These are phyloP conservation scores for Drosophila prosaltans DNA, from an alignment of 1,140 invertebrate species.

Conservation along the genomic window DNA sequence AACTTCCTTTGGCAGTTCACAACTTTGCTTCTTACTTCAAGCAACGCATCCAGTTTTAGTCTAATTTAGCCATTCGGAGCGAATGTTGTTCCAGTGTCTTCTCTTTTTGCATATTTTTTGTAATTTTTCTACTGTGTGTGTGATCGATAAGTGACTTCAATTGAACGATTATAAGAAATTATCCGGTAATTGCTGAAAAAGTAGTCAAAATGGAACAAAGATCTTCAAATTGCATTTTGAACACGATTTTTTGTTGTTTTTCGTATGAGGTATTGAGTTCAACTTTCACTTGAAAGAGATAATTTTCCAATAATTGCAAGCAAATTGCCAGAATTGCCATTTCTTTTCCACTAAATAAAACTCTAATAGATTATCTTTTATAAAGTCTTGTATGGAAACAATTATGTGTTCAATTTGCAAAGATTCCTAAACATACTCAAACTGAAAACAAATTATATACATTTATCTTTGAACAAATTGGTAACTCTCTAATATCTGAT, in stretches of 20 bases:
- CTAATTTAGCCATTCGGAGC: conserved; percentile 7
- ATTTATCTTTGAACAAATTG: no score
- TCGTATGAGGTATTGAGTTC: background rate
- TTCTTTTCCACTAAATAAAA: no score
- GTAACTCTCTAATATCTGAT: no score
- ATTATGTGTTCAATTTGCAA: no score
- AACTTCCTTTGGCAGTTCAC: conserved; percentile 52
- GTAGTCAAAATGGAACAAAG: background rate
- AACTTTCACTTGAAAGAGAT: background rate
- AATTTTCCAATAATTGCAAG: no score
- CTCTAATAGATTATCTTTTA: no score
- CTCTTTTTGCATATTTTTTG: background rate
- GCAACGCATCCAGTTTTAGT: conserved; percentile 32
- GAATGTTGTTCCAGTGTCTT: background rate
- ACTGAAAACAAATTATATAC: no score
- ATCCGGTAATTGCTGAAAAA: conserved; percentile 6
- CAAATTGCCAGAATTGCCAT: no score
- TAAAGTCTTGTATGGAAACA: no score
- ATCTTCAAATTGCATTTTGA: background rate
- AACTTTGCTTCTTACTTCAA: conserved; percentile 23
- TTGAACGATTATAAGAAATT: conserved; percentile 1
- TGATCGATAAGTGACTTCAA: conserved; percentile 27
- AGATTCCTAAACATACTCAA: no score
- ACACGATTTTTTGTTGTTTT: background rate
- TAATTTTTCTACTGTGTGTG: conserved; percentile 12